A percentile compares a stretch with the other conserved stretches of the same genome.
Conservation (phyloP, 2,797 vertebrate genomes). For the Halcyon badia region DNA sequence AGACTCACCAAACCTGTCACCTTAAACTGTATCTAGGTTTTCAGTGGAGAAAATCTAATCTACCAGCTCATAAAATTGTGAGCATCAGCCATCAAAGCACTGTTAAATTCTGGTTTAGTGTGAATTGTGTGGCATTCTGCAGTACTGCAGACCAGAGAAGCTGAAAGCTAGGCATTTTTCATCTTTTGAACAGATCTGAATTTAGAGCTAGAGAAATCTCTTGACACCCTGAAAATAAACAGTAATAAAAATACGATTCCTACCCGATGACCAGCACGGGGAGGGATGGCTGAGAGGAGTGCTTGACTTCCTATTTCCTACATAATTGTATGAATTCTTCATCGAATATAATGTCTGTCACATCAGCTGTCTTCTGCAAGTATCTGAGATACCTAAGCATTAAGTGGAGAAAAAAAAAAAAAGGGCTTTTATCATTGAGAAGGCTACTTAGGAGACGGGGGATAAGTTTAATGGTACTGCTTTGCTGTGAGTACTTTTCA, state of each 20-base stretch:
- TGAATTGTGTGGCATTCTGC: neutral
- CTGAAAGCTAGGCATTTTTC: neutral
- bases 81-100: neutral
- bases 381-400: neutral
- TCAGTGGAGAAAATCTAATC: neutral
- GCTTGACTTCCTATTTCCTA: neutral
- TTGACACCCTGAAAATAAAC: neutral
- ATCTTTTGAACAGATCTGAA: neutral
- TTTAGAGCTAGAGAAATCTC: neutral
- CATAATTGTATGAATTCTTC: neutral
- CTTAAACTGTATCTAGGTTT: neutral
- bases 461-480: neutral
- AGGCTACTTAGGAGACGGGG: neutral
- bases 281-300: neutral
- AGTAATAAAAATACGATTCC: neutral
- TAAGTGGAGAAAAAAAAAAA: neutral
- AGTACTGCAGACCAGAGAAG: neutral
- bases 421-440: neutral
- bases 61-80: slow-evolving; percentile 7
- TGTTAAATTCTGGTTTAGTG: neutral
- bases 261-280: neutral
- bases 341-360: neutral
- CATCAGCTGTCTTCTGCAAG: neutral
- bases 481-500: neutral
- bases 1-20: neutral